These are phyloP conservation scores for Acanthisitta chloris DNA, from an alignment of 2,113 vertebrate species.

Conservation along the genomic window DNA sequence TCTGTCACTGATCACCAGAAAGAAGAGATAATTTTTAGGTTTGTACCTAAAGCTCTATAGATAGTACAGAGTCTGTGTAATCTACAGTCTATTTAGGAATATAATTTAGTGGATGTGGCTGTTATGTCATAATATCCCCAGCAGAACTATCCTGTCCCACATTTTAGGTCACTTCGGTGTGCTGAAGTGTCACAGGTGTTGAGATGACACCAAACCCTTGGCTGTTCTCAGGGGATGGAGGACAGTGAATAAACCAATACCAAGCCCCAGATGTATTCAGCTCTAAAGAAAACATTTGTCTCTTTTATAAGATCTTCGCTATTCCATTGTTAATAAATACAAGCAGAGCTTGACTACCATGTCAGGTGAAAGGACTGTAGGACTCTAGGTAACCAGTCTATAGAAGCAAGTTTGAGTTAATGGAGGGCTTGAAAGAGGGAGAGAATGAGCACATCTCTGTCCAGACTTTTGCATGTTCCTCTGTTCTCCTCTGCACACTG, in stretches of 20 bases:
- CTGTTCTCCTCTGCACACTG: not conserved
- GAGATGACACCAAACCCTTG: not conserved
- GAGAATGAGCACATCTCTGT: not conserved
- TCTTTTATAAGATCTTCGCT: not conserved
- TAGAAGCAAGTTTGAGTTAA: not conserved
- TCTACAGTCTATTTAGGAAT: not conserved
- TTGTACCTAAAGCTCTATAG: not conserved
- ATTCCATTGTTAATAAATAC: not conserved
- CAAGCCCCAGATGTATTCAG: not conserved
- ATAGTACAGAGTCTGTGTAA: not conserved
- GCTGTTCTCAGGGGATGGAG: not conserved
- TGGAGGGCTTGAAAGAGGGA: not conserved
- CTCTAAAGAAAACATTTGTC: not conserved
- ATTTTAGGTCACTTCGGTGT: not conserved
- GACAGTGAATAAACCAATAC: not conserved
- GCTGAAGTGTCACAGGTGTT: too few species aligned
- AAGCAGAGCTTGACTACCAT: not conserved
- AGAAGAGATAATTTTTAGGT: accelerated
- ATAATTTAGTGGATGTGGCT: not conserved
- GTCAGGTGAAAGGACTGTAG: not conserved
- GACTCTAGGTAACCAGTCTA: not conserved
- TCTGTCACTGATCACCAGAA: too few species aligned
- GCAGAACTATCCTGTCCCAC: not conserved
- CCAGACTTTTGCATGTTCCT: not conserved
- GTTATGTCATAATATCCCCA: not conserved